These are phyloP conservation scores for Ardeotis arabs DNA, from an alignment of 2,113 vertebrate species.

Conservation along the genomic window DNA sequence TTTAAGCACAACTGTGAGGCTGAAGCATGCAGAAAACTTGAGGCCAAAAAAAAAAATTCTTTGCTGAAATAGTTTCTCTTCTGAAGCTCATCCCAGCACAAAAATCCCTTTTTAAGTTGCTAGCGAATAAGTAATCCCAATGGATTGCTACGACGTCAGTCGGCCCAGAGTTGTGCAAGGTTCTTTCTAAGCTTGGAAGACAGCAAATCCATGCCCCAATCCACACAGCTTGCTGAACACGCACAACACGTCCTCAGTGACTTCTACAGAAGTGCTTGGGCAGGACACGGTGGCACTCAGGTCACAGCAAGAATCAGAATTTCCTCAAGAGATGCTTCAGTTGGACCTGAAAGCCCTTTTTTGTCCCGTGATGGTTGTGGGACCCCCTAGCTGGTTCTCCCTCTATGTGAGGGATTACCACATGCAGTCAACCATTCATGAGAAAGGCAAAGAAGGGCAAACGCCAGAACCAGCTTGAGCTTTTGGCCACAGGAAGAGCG, in stretches of 20 bases:
- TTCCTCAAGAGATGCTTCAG: background rate
- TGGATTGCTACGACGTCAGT: background rate
- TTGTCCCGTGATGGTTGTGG: background rate
- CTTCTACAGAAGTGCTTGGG: background rate
- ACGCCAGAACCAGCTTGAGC: background rate
- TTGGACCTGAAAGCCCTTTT: background rate
- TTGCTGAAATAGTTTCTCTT: slow-evolving; percentile 3
- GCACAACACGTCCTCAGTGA: accelerated
- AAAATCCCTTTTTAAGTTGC: background rate
- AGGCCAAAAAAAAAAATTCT: background rate
- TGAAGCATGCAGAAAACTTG: background rate
- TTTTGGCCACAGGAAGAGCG: background rate
- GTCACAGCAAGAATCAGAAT: background rate
- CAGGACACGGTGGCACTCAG: background rate
- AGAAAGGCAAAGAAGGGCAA: background rate
- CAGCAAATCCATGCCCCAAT: background rate
- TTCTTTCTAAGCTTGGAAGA: background rate
- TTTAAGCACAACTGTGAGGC: slow-evolving; percentile 33
- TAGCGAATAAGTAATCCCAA: background rate
- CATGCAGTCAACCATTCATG: accelerated
- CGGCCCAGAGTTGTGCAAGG: background rate
- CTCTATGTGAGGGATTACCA: background rate
- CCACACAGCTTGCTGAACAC: background rate
- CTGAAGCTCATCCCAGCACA: background rate
- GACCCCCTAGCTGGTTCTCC: background rate